These are phyloP conservation scores for Parazoanthus atlanticus DNA, from an alignment of 92 coral and sea anemone genomes.

Conservation along the genomic window DNA sequence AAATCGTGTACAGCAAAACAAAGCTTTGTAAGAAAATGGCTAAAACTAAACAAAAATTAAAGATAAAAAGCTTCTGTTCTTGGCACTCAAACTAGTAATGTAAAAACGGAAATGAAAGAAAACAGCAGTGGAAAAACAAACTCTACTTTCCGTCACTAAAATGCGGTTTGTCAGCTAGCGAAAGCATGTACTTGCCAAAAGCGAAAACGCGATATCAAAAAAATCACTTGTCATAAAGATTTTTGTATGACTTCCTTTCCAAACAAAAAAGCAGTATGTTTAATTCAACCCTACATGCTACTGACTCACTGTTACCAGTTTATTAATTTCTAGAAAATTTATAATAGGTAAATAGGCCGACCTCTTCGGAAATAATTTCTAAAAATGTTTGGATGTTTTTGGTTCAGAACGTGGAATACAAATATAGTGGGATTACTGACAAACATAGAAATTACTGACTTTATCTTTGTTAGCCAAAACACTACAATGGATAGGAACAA, in stretches of 20 bases:
- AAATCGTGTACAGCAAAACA: conserved; percentile 9
- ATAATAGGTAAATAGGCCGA: neutral
- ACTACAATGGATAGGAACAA: neutral
- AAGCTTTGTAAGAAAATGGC: neutral
- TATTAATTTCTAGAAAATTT: conserved; percentile 6
- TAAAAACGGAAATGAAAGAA: conserved; percentile 15
- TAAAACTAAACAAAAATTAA: neutral
- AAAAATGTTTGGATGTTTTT: conserved; percentile 24
- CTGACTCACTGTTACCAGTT: neutral
- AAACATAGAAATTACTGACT: neutral
- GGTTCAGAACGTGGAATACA: neutral
- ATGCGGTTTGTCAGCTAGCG: neutral
- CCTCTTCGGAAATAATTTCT: conserved; percentile 30
- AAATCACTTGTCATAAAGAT: neutral
- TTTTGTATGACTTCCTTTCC: neutral
- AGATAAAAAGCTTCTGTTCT: neutral
- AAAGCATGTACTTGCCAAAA: neutral
- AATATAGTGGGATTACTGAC: neutral
- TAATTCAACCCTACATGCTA: neutral
- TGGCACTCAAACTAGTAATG: neutral
- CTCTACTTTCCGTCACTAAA: neutral
- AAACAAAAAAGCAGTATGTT: too few relatives aligned
- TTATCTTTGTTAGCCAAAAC: neutral
- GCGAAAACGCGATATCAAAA: too few relatives aligned
- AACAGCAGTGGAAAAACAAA: neutral